These are phyloP conservation scores for Pachypeltis micranthus DNA, from an alignment of 1,140 invertebrate species.

Conservation along the genomic window DNA sequence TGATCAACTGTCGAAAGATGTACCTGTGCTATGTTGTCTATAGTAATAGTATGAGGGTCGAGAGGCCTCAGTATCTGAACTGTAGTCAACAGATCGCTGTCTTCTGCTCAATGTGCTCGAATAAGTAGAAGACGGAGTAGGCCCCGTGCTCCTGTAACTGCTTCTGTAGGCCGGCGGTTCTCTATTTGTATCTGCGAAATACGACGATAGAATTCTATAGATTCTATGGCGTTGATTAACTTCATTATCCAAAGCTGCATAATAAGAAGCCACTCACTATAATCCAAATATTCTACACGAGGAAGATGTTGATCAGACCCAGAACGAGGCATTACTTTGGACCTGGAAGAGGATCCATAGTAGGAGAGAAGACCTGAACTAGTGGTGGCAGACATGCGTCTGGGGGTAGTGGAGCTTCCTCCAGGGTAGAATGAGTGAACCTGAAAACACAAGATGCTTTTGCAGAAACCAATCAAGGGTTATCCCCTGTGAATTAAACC, in stretches of 20 bases:
- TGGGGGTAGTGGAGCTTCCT: conserved; percentile 37
- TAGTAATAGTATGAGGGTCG: conserved; percentile 68
- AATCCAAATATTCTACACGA: conserved; percentile 58
- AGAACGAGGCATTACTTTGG: conserved; percentile 57
- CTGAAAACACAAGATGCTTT: conserved; percentile 26
- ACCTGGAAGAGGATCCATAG: conserved; percentile 33
- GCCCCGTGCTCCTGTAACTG: conserved; percentile 10
- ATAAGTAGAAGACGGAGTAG: conserved; percentile 12
- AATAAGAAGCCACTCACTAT: conserved; percentile 30
- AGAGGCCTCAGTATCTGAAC: conserved; percentile 86
- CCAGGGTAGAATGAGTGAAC: conserved; percentile 70
- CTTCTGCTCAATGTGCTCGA: conserved; percentile 49
- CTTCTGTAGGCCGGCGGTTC: conserved; percentile 14
- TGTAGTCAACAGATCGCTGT: conserved; percentile 68
- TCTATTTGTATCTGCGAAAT: conserved; percentile 5
- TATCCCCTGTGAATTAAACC: too few relatives aligned
- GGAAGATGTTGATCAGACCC: conserved; percentile 76
- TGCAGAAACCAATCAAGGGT: too few relatives aligned
- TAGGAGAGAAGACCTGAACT: conserved; percentile 26
- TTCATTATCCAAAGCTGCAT: neutral
- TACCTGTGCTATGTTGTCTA: conserved; percentile 34
- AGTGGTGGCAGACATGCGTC: conserved; percentile 42
- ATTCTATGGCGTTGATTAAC: neutral
- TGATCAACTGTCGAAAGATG: neutral
- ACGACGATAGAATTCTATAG: neutral